Conservation (phyloP, 2,797 vertebrate species). For the Enteromius radiatus region DNA sequence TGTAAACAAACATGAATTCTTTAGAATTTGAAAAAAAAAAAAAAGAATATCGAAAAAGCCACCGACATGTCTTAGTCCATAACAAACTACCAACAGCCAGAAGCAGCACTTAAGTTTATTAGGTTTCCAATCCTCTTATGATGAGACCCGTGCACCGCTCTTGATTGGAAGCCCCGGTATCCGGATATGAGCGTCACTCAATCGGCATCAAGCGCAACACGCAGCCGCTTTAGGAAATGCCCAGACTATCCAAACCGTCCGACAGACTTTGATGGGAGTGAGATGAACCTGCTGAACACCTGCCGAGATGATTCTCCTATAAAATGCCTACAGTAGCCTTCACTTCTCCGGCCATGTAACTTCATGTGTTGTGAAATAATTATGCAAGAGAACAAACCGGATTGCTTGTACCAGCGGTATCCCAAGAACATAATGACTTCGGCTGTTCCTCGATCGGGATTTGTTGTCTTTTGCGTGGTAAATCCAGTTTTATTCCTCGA, state of each 20-base stretch:
- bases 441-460: conserved; percentile 57
- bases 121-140: conserved; percentile 49
- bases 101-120: conserved; percentile 45
- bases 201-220: conserved; percentile 19
- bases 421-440: conserved; percentile 60
- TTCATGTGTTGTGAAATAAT: not conserved
- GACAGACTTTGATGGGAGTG: not conserved
- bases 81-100: not conserved
- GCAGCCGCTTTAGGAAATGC: not conserved
- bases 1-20: not conserved
- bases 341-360: conserved; percentile 8
- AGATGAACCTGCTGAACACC: not conserved
- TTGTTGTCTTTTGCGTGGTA: conserved; percentile 69
- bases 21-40: no score
- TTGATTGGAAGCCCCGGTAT: conserved; percentile 34
- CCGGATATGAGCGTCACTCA: conserved; percentile 38
- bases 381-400: conserved; percentile 58
- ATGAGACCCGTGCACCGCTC: not conserved
- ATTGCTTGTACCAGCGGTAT: conserved; percentile 64
- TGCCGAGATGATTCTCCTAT: not conserved
- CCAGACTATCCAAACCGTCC: not conserved
- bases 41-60: not conserved
- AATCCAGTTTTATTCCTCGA: conserved; percentile 50
- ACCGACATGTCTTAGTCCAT: not conserved
- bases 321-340: not conserved